Percentiles rank a stretch among this genome's conserved stretches.
Evolutionary conservation across 1,140 invertebrate genomes (phyloP).

Genomic region (Phymastichus coffea): DNA sequence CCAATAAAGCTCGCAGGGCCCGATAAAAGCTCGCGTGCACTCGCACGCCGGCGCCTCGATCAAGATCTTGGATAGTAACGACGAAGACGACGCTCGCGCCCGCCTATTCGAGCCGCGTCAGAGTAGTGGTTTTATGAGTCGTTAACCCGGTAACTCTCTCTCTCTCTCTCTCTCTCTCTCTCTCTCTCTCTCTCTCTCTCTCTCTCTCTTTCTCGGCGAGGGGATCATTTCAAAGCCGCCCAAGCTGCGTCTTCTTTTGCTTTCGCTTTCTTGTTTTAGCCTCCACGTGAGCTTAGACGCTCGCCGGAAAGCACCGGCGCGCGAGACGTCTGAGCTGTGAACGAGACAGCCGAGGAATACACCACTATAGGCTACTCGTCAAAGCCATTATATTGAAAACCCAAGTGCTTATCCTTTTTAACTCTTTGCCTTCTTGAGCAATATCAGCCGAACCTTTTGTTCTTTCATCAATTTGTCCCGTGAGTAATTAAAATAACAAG

Average conservation of each 20-base stretch:
- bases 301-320: constrained; percentile 1
- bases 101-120: constrained; percentile 12
- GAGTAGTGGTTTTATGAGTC: constrained; percentile 20
- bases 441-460: no score
- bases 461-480: no score
- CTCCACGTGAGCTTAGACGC: background rate
- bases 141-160: constrained; percentile 4
- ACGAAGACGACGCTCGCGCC: background rate
- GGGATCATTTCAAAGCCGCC: background rate
- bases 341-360: background rate
- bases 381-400: no score
- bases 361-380: no score
- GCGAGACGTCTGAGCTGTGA: no score
- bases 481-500: no score
- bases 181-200: background rate
- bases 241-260: no score
- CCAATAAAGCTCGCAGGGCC: background rate
- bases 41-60: constrained; percentile 4
- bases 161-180: background rate
- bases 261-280: background rate
- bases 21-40: constrained; percentile 12
- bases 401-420: no score
- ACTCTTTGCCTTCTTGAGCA: no score
- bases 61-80: constrained; percentile 21
- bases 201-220: background rate